phyloP scores from a whole-genome alignment of 2,888 invertebrate genomes.

The Oligia fasciuncula region DNA sequence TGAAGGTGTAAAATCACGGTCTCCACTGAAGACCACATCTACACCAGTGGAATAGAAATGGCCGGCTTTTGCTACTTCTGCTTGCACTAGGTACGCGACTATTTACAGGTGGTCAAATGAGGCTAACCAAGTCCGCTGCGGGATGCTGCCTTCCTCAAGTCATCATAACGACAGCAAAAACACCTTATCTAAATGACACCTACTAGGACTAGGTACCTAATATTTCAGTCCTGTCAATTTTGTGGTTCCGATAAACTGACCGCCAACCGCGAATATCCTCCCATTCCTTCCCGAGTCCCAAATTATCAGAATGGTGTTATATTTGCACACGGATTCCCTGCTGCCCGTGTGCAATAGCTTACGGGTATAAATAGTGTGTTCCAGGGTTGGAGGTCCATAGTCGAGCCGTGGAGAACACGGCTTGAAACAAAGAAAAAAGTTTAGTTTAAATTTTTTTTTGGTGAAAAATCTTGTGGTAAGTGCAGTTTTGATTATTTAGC shows the following conservation, averaged over 20 bases:
- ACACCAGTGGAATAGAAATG: background rate
- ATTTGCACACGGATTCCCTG: slow-evolving; percentile 66
- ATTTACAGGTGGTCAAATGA: background rate
- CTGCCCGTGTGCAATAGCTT: slow-evolving; percentile 55
- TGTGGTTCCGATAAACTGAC: slow-evolving; percentile 53
- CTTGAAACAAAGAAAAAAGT: slow-evolving; percentile 59
- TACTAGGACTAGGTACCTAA: background rate
- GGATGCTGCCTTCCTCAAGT: background rate
- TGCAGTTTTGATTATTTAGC: slow-evolving; percentile 17
- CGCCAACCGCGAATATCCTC: slow-evolving; percentile 56
- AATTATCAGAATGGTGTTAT: slow-evolving; percentile 30
- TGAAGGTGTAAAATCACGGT: background rate
- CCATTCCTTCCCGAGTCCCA: background rate
- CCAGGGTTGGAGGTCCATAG: slow-evolving; percentile 54
- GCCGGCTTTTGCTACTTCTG: background rate
- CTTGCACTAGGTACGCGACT: too few species aligned
- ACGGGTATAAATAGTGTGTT: slow-evolving; percentile 64
- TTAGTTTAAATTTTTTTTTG: slow-evolving; percentile 13
- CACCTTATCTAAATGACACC: background rate
- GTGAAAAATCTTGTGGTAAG: slow-evolving; percentile 58
- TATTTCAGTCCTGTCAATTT: background rate
- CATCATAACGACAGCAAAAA: background rate
- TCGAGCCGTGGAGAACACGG: slow-evolving; percentile 77
- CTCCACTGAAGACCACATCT: background rate
- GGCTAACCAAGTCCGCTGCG: background rate